phyloP scores from a whole-genome alignment of 2,888 invertebrate genomes.

The Crocallis elinguaria region DNA sequence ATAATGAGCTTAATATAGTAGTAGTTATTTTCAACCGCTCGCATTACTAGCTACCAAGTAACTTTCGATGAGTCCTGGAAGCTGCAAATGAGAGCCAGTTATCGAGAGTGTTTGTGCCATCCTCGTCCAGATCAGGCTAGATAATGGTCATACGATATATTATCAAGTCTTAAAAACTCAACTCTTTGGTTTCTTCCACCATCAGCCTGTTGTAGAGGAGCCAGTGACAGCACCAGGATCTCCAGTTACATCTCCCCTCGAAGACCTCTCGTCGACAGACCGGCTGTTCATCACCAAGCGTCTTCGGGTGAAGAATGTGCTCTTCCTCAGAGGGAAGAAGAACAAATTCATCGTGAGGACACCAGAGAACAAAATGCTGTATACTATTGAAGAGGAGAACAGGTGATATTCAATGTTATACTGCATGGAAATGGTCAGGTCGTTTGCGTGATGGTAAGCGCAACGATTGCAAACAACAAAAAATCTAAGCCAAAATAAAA shows the following conservation, averaged over 20 bases:
- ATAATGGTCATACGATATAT: too few relatives aligned
- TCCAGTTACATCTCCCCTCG: conserved; percentile 35
- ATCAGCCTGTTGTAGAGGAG: background rate
- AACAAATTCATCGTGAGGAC: conserved; percentile 65
- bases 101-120: too few relatives aligned
- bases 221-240: conserved; percentile 18
- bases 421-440: background rate
- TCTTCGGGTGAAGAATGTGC: conserved; percentile 58
- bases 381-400: conserved; percentile 69
- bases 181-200: too few relatives aligned
- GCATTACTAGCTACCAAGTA: too few relatives aligned
- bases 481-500: too few relatives aligned
- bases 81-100: too few relatives aligned
- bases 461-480: too few relatives aligned
- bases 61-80: too few relatives aligned
- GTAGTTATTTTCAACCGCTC: too few relatives aligned
- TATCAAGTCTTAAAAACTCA: too few relatives aligned
- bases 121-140: too few relatives aligned
- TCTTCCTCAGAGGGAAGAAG: conserved; percentile 66
- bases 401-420: conserved; percentile 41
- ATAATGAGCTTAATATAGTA: background rate
- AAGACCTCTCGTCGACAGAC: conserved; percentile 54
- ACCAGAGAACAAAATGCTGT: conserved; percentile 57
- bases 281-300: conserved; percentile 65
- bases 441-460: too few relatives aligned